Conservation (phyloP, 1,140 invertebrate genomes). For the Parasteatoda tepidariorum region DNA sequence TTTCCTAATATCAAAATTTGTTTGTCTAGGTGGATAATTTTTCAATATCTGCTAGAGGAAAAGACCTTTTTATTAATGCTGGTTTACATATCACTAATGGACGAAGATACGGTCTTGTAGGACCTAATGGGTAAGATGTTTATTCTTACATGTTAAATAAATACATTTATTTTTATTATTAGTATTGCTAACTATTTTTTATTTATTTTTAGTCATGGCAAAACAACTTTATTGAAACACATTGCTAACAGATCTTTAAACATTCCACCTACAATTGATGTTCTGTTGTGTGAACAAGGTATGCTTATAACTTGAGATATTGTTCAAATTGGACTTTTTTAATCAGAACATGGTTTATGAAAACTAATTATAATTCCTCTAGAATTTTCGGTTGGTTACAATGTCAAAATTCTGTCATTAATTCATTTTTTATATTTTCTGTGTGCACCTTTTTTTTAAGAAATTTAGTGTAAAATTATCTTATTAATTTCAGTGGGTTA, state of each 20-base stretch:
- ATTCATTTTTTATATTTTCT: too few species aligned
- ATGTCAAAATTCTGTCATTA: too few species aligned
- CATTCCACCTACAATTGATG: constrained; percentile 97
- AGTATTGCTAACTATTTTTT: neutral
- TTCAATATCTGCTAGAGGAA: constrained; percentile 96
- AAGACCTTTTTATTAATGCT: constrained; percentile 97
- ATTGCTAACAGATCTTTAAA: constrained; percentile 88
- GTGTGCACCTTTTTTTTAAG: too few species aligned
- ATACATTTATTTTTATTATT: neutral
- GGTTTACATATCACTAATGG: constrained; percentile 93
- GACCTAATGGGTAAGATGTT: constrained; percentile 88
- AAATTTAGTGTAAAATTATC: too few species aligned
- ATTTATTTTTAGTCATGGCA: constrained; percentile 86
- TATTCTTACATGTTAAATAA: neutral
- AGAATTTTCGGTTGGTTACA: too few species aligned
- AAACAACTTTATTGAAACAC: constrained; percentile 97
- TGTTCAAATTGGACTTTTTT: too few species aligned
- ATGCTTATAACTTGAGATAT: constrained; percentile 45
- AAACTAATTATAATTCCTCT: too few species aligned
- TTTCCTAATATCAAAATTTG: neutral
- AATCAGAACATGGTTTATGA: too few species aligned
- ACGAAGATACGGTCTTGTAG: constrained; percentile 95
- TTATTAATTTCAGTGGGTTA: too few species aligned
- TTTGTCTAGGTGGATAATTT: constrained; percentile 86
- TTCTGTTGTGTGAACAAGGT: constrained; percentile 96